Evolutionary conservation across 1,140 invertebrate genomes (phyloP), one percentile per base, ranked within the genome.

Genomic region (Neodiprion fabricii): DNA sequence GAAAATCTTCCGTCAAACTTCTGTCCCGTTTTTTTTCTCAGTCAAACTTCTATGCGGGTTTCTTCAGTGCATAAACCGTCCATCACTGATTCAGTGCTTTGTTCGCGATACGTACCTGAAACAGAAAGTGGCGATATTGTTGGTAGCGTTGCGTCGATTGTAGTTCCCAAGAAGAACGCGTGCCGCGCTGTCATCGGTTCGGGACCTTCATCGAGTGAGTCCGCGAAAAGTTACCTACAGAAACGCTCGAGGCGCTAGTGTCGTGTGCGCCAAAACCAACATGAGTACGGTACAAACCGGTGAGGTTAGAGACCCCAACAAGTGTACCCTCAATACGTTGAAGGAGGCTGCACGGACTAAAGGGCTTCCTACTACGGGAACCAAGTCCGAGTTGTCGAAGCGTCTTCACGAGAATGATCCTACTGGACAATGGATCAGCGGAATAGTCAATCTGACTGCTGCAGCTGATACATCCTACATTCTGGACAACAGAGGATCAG

Each of bases 281-380:
- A 61, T 7, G 53, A 61, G 53, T 61, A 1, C 53, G 53, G 53
- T 1, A 61, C 53, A 61, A n/a, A 61, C 2, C 3, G 8, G 53
- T 61, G 53, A 61, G 53, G 53, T 61, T 61, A 61, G 53, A 61
- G 53, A 61, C n/a, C 53, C 53, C 53, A 61, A 61, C 53, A 61
- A 61, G 2, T 61, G 1, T 8, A 4, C 53, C 53, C 11, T 61
- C 11, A 61, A 11, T 12, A 61, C 53, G n/a, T 61, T 61, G 7
- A 61, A 61, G n/a, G 53, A 61, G 8, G 53, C 7, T 1, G 53
- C 53, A 7, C 53, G 53, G 53, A 3, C n/a, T 61, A 1, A 61
- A 61, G 53, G 53, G 1, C 53, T 61, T 11, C 11, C n/a, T 61
- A 8, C 53, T 61, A 61, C 53, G 4, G 53, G 53, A 14, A 9